Evolutionary conservation across 2,113 vertebrate species (phyloP).

Genomic region (Pedetes capensis): DNA sequence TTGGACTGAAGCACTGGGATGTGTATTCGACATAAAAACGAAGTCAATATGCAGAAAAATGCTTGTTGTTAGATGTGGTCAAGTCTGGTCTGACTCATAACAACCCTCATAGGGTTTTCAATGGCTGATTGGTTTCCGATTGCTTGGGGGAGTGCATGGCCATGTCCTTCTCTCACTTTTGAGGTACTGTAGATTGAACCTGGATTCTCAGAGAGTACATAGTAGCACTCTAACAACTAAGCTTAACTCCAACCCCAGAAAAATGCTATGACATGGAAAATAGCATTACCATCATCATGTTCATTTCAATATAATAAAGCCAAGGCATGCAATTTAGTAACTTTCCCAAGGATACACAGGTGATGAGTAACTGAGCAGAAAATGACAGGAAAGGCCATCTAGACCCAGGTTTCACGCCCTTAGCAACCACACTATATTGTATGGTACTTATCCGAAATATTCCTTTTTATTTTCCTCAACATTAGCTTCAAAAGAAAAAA

Average conservation of each 20-base stretch:
- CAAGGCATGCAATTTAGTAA: not conserved
- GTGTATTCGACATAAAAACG: not conserved
- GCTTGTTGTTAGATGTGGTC: too few species aligned
- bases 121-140: too few species aligned
- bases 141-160: too few species aligned
- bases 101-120: too few species aligned
- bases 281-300: not conserved
- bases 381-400: not conserved
- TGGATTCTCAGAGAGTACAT: too few species aligned
- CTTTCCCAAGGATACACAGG: not conserved
- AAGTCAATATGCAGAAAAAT: too few species aligned
- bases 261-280: not conserved
- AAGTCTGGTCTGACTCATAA: too few species aligned
- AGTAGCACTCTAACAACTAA: too few species aligned
- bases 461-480: not conserved
- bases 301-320: not conserved
- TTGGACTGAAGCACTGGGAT: not conserved
- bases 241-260: too few species aligned
- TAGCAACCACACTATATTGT: not conserved
- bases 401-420: not conserved
- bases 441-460: not conserved
- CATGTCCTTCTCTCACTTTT: too few species aligned
- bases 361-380: not conserved
- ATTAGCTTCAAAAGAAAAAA: not conserved
- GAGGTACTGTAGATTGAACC: too few species aligned